Evolutionary conservation across 2,888 invertebrate species (phyloP).

Genomic region (Macrophya alboannulata): DNA sequence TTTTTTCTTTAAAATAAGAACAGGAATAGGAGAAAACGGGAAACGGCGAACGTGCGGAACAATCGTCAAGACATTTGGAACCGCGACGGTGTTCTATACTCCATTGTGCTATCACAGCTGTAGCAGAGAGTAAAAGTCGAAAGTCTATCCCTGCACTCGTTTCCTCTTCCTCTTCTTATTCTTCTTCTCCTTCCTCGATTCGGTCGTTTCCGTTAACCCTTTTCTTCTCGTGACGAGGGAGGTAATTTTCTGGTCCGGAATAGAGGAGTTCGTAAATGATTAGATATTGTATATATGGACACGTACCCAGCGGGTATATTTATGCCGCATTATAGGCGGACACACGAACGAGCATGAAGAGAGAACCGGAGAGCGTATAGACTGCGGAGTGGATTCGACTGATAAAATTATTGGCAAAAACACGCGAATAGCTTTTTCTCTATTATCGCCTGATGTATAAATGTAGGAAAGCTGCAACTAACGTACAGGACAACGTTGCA

Average conservation of each 20-base stretch:
- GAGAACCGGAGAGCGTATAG: not conserved
- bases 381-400: conserved; percentile 12
- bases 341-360: not conserved
- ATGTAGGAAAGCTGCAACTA: not conserved
- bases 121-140: not conserved
- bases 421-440: not conserved
- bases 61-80: conserved; percentile 7
- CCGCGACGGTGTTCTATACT: not conserved
- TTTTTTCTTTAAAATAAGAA: not conserved
- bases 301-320: not conserved
- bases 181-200: not conserved
- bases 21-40: not conserved
- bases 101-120: not conserved
- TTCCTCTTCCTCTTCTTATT: not conserved
- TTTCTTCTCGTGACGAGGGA: not conserved
- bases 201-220: not conserved
- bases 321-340: not conserved
- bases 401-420: conserved; percentile 17
- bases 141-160: not conserved
- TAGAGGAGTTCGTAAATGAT: conserved; percentile 25
- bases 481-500: not conserved
- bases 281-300: conserved; percentile 6
- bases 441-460: not conserved
- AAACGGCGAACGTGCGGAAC: not conserved
- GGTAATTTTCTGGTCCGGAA: conserved; percentile 1